phyloP scores from a whole-genome alignment of 2,888 invertebrate species.

The Taenaris catops region DNA sequence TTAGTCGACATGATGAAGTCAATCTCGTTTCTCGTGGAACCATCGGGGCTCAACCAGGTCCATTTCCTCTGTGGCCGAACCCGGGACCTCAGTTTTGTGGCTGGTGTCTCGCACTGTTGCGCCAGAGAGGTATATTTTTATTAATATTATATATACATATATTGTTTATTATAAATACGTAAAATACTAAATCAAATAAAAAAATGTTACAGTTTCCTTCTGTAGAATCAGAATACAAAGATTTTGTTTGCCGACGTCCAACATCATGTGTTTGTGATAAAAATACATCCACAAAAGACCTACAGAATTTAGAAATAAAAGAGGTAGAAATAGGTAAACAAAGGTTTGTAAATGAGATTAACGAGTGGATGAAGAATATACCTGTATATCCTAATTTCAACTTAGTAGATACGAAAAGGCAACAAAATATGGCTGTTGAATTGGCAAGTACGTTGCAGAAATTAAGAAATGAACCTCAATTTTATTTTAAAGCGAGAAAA shows the following conservation, averaged over 20 bases:
- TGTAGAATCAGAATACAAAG: no score
- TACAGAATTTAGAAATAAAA: no score
- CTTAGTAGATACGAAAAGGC: slow-evolving; percentile 8
- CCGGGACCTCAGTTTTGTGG: no score
- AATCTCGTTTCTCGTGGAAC: no score
- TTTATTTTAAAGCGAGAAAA: slow-evolving; percentile 11
- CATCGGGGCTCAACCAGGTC: no score
- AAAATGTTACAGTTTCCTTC: slow-evolving; percentile 1
- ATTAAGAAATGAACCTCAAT: slow-evolving; percentile 8
- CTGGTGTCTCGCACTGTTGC: no score
- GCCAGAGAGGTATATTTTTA: background rate
- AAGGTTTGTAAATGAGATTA: slow-evolving; percentile 6
- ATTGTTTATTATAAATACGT: slow-evolving; percentile 1
- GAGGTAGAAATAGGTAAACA: background rate
- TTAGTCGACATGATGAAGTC: no score
- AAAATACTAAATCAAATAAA: background rate
- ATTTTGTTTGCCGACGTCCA: no score
- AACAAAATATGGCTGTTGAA: slow-evolving; percentile 1
- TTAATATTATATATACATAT: no score
- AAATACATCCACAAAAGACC: background rate
- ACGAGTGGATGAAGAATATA: slow-evolving; percentile 13
- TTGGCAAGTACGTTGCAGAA: slow-evolving; percentile 10
- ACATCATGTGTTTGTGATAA: slow-evolving; percentile 7
- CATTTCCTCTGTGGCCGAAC: no score
- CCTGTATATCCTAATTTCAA: slow-evolving; percentile 13